phyloP scores from a whole-genome alignment of 2,888 invertebrate genomes.

The Iselma pallidipennis region DNA sequence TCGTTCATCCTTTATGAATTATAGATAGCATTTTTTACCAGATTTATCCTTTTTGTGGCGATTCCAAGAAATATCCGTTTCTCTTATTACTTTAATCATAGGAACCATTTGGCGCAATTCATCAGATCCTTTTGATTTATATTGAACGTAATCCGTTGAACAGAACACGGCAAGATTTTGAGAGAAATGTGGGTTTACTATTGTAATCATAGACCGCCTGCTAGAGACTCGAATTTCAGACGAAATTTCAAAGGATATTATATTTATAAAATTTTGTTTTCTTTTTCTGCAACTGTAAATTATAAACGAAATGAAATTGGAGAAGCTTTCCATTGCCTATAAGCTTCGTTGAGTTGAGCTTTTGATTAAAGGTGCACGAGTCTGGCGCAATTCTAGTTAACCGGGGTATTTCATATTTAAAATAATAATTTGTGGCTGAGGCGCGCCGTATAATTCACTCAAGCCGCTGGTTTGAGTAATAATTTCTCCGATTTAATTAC shows the following conservation, averaged over 20 bases:
- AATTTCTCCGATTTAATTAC: conserved; percentile 4
- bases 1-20: conserved; percentile 53
- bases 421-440: conserved; percentile 1
- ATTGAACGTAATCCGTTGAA: conserved; percentile 33
- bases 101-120: conserved; percentile 57
- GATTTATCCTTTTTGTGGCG: conserved; percentile 49
- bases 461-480: conserved; percentile 2
- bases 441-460: conserved; percentile 3
- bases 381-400: conserved; percentile 1
- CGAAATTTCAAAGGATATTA: not conserved
- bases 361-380: not conserved
- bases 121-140: conserved; percentile 54
- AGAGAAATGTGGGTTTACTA: not conserved
- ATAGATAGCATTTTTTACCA: conserved; percentile 54
- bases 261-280: not conserved
- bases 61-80: conserved; percentile 50
- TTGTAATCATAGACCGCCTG: not conserved
- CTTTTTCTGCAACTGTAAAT: not conserved
- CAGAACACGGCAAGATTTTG: not conserved
- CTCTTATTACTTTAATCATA: conserved; percentile 58
- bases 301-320: not conserved
- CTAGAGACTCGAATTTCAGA: not conserved
- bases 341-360: not conserved
- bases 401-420: not conserved
- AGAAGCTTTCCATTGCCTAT: not conserved